Evolutionary conservation across 2,888 invertebrate genomes (phyloP), one percentile per base, ranked within the genome.

Genomic region (Drosophila fulvimacula): DNA sequence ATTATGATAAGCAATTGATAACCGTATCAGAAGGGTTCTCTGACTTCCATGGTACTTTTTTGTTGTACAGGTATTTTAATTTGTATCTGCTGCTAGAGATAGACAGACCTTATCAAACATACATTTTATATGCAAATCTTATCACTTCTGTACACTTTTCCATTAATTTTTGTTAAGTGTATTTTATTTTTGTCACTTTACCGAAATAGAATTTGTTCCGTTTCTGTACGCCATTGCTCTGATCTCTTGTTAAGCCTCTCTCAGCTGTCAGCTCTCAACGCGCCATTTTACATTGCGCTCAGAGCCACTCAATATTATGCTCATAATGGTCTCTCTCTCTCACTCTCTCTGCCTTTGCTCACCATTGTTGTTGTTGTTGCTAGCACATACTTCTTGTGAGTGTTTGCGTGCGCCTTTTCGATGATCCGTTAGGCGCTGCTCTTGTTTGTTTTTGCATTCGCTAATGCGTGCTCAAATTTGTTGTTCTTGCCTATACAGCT

Each of bases 1-100:
- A 58, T 38, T 51, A 17, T 51, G 58, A 70, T 66, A 58, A 58
- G 24, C 57, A 21, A 34, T 53, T 30, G 39, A 53, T 39, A 27
- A 17, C 27, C 13, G 9, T 66, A 69, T 74, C 70, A 58, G n/a
- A n/a, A n/a, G 5, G 3, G 2, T 6, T 10, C 39, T n/a, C 30
- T 24, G 5, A 10, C 34, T 7, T 2, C 2, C n/a, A 10, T 21
- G 44, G 66, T 58, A 38, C 38, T 49, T 70, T 52, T 41, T 53
- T 10, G n/a, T n/a, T n/a, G n/a, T 30, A 19, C 17, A 39, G 15
- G 13, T 51, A 52, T 53, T 41, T 59, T 38, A 27, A 27, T 15
- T 13, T 42, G 30, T 38, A 15, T 53, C 17, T 21, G 36, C 17
- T 15, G 39, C 30, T 30, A 30, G 27, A 53, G 41, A 41, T 34